Percentiles rank a stretch among this genome's conserved stretches.
Conservation (phyloP, 2,888 invertebrate species). For the Platynereis dumerilii region DNA sequence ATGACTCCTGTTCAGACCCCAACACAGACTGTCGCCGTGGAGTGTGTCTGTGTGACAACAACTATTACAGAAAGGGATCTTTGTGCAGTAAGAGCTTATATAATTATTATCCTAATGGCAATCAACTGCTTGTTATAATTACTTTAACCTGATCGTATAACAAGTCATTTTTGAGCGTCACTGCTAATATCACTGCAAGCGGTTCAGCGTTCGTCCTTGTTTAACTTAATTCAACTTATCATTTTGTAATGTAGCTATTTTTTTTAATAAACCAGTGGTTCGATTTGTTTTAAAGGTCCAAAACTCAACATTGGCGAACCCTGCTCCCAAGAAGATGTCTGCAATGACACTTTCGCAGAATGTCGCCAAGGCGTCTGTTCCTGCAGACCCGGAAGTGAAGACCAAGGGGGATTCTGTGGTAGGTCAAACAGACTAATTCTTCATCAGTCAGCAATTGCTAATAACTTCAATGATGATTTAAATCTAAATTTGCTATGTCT, state of each 20-base stretch:
- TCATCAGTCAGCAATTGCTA: background rate
- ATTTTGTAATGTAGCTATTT: too few relatives aligned
- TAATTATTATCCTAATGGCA: background rate
- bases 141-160: background rate
- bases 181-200: too few relatives aligned
- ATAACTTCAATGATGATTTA: background rate
- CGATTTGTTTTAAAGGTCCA: constrained; percentile 18
- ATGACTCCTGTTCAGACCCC: constrained; percentile 29
- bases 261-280: too few relatives aligned
- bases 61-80: constrained; percentile 28
- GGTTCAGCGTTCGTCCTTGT: too few relatives aligned
- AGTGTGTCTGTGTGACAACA: constrained; percentile 30
- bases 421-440: too few relatives aligned
- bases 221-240: too few relatives aligned
- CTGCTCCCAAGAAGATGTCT: constrained; percentile 16
- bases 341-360: constrained; percentile 23
- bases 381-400: constrained; percentile 15
- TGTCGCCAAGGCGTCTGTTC: constrained; percentile 16
- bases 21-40: constrained; percentile 34
- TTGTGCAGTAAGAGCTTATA: constrained; percentile 27
- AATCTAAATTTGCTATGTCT: background rate
- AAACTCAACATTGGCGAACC: constrained; percentile 15
- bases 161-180: background rate
- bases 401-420: constrained; percentile 19
- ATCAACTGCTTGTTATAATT: background rate